A percentile compares a stretch with the other conserved stretches of the same genome.
phyloP scores from a whole-genome alignment of 1,140 invertebrate species.

The Drosophila orosa region DNA sequence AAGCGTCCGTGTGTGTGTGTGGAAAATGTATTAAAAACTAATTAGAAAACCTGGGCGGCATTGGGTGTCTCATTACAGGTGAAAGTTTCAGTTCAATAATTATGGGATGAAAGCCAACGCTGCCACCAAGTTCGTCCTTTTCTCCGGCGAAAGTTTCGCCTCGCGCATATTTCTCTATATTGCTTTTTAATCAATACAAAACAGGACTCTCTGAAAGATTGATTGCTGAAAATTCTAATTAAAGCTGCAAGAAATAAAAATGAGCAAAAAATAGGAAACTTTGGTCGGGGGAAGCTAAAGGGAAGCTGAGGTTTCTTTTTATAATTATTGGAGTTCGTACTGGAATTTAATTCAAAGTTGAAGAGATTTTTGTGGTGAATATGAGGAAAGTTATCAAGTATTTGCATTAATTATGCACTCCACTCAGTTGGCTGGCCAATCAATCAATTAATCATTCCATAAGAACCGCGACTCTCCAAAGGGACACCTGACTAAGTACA shows the following conservation, averaged over 20 bases:
- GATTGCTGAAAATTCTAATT: slow-evolving; percentile 13
- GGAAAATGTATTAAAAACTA: slow-evolving; percentile 55
- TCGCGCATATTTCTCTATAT: slow-evolving; percentile 12
- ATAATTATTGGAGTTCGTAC: not conserved
- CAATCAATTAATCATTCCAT: slow-evolving; percentile 14
- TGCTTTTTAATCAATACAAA: slow-evolving; percentile 26
- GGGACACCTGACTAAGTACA: slow-evolving; percentile 11
- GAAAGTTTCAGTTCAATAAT: slow-evolving; percentile 54
- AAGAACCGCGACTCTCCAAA: not conserved
- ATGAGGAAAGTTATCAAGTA: not conserved
- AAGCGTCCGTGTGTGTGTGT: not conserved
- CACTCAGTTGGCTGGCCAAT: not conserved
- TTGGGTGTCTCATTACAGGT: slow-evolving; percentile 32
- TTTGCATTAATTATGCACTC: slow-evolving; percentile 6
- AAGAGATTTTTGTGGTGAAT: not conserved
- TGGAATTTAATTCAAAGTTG: not conserved
- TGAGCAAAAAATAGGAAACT: not conserved
- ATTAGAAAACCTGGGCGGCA: slow-evolving; percentile 34
- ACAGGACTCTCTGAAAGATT: not conserved
- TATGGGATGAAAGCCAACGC: slow-evolving; percentile 20
- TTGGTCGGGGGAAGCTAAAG: not conserved
- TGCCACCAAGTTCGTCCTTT: slow-evolving; percentile 14
- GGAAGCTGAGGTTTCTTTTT: no score
- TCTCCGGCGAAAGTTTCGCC: not conserved
- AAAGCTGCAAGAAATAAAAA: slow-evolving; percentile 1